These are phyloP conservation scores for Gambusia holbrooki DNA, from an alignment of 2,113 vertebrate genomes.

Conservation along the genomic window DNA sequence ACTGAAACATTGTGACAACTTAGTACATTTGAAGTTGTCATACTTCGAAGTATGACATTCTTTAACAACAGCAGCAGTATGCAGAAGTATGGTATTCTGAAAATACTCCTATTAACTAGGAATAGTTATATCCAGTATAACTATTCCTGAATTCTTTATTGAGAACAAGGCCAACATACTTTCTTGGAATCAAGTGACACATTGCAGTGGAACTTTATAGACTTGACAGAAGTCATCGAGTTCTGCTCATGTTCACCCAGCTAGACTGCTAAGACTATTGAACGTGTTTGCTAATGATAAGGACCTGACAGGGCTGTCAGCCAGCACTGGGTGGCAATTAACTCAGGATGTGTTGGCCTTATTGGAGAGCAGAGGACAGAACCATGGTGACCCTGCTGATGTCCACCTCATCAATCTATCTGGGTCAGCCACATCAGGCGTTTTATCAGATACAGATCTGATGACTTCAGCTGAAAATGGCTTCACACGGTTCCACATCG, in stretches of 20 bases:
- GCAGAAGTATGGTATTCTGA: no score
- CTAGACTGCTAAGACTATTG: conserved; percentile 9
- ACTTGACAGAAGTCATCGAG: not conserved
- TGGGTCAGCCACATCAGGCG: not conserved
- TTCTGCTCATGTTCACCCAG: conserved; percentile 10
- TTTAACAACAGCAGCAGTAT: no score
- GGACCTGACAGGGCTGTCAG: conserved; percentile 8
- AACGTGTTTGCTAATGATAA: conserved; percentile 54
- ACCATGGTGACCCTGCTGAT: conserved; percentile 14
- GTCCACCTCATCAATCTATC: conserved; percentile 12
- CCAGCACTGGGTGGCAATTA: conserved; percentile 28
- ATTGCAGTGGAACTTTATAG: not conserved
- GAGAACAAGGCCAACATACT: not conserved
- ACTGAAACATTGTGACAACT: no score
- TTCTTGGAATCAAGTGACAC: not conserved
- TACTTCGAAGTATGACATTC: no score
- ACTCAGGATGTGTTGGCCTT: conserved; percentile 9
- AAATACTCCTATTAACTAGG: no score
- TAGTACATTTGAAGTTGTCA: no score
- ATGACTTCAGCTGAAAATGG: not conserved
- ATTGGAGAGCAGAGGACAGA: conserved; percentile 13
- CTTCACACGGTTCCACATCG: not conserved
- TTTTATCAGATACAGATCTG: not conserved
- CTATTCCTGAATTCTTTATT: not conserved
- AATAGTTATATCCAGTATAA: not conserved